Base-by-base conservation (phyloP, 2,888 invertebrate genomes). In the Zygothrica quintamaculata region DNA sequence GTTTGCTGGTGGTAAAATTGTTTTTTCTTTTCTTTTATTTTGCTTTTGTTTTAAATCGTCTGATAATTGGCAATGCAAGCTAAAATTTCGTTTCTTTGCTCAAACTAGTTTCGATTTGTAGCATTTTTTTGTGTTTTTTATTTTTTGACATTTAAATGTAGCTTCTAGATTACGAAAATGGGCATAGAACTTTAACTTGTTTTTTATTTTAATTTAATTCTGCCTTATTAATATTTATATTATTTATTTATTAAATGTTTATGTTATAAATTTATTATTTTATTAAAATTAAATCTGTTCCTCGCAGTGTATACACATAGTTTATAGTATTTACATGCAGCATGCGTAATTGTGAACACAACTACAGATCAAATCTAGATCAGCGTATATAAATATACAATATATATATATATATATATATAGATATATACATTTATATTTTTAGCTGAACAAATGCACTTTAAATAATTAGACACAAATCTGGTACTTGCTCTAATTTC, bases 241-340 rank as follows among this genome's bases (percentile, higher is more conserved):
- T n/a, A n/a, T n/a, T n/a, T n/a, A n/a, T n/a, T n/a, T n/a, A n/a
- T n/a, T n/a, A n/a, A n/a, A n/a, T n/a, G n/a, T n/a, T n/a, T n/a
- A n/a, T n/a, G n/a, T n/a, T n/a, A n/a, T n/a, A 34, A 6, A 37
- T 37, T 5, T n/a, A n/a, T n/a, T n/a, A n/a, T n/a, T n/a, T n/a
- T n/a, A n/a, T n/a, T n/a, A n/a, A n/a, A n/a, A n/a, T n/a, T n/a
- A n/a, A n/a, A n/a, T n/a, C n/a, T n/a, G n/a, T 18, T 47, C 36
- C 7, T 26, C 1, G 0, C 39, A 46, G 40, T 58, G 42, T 33
- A 37, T 13, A 3, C 6, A 46, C 5, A 3, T 22, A 22, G 18
- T 22, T 46, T 64, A 37, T 50, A n/a, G n/a, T n/a, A 46, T 64
- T 50, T 46, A 70, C 11, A 42, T n/a, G n/a, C 26, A 8, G 26